Percentiles rank a stretch among this genome's conserved stretches.
These are phyloP conservation scores for Drosophila engyochracea DNA, from an alignment of 2,888 invertebrate genomes.

Conservation along the genomic window DNA sequence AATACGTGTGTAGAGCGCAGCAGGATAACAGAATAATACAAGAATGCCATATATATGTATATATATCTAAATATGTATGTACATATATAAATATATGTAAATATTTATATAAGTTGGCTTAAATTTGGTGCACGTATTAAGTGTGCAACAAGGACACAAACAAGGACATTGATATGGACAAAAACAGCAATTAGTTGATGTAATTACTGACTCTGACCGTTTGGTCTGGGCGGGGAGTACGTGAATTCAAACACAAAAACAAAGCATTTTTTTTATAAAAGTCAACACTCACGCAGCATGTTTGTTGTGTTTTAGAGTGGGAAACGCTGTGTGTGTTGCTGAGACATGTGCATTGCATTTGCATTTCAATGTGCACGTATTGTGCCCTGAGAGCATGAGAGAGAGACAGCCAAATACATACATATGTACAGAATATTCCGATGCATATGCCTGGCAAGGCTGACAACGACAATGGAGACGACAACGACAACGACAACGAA, in stretches of 20 bases:
- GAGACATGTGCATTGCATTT: constrained; percentile 52
- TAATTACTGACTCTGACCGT: constrained; percentile 48
- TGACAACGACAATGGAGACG: not conserved
- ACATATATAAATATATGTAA: not conserved
- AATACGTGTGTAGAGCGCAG: not conserved
- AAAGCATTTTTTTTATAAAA: constrained; percentile 1
- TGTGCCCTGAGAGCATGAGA: not conserved
- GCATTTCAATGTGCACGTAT: constrained; percentile 55
- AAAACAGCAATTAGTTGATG: constrained; percentile 60
- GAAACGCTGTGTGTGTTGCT: constrained; percentile 19
- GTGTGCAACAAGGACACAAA: constrained; percentile 27
- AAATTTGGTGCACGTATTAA: constrained; percentile 23
- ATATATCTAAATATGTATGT: too few species aligned
- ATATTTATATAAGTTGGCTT: not conserved
- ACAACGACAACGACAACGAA: constrained; percentile 43
- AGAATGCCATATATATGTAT: not conserved
- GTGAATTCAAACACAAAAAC: constrained; percentile 6
- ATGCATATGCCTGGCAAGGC: constrained; percentile 17
- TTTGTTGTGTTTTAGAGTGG: constrained; percentile 8
- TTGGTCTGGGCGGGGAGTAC: not conserved
- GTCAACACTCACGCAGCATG: constrained; percentile 16
- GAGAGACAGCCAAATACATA: not conserved
- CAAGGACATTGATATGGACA: constrained; percentile 31
- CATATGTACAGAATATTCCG: constrained; percentile 2
- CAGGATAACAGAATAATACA: not conserved